Base-by-base conservation (phyloP, 2,888 invertebrate genomes). In the Allolobophora icterica region DNA sequence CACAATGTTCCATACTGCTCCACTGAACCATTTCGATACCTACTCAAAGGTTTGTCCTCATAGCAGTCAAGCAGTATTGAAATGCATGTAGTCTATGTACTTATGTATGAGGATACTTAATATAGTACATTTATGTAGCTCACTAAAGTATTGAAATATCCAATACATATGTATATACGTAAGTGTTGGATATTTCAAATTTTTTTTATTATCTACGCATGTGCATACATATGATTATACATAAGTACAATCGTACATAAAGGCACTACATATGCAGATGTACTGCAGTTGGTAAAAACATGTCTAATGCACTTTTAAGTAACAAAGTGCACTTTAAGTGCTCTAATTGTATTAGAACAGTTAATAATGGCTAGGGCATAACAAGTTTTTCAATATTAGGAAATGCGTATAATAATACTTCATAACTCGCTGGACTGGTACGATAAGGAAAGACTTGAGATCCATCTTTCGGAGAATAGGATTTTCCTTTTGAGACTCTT, bases 401-500 rank as follows among this genome's bases (percentile, higher is more conserved):
- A 4, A 52, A 52, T 21, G 52, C 21, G 24, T 52, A 24, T 52
- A 71, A 71, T 71, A 71, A 94, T 93, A 95, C 96, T 98, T 98
- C 94, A 99, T 99, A 94, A 99, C 98, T 95, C 99, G 96, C 96
- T 99, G 99, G 92, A 99, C 98, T 93, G 99, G 99, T 94, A 98
- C 98, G 98, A 99, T 99, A 91, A 99, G 97, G 96, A 99, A 99
- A n/a, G 99, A 98, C 96, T 98, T 98, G 90, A 99, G 96, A 95
- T 98, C 98, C 98, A 99, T 99, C 94, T 98, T 96, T 93, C 99
- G 96, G 93, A 99, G 96, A 92, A 98, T 97, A 35, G 97, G 97
- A 95, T 99, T 99, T 95, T 99, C 99, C 97, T 98, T 98, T 96
- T 99, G 99, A 83, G 98, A 98, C 92, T 98, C 99, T 95, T 98